These are phyloP conservation scores for Glaucopsyche alexis DNA, from an alignment of 2,888 invertebrate genomes.

Conservation along the genomic window DNA sequence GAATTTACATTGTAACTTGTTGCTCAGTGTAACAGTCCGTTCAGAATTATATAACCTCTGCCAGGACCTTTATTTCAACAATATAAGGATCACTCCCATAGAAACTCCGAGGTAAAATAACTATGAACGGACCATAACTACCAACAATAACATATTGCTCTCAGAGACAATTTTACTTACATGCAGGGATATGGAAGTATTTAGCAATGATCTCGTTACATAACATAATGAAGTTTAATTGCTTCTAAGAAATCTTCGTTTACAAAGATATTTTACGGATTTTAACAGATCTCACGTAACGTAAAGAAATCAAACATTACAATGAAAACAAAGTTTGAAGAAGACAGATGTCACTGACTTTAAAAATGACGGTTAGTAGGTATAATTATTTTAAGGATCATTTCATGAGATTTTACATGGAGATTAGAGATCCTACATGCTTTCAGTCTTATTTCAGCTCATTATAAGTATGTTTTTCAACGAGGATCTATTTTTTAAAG, in stretches of 20 bases:
- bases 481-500: not conserved
- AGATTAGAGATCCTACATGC: conserved; percentile 28
- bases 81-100: no score
- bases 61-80: no score
- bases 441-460: conserved; percentile 22
- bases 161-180: not conserved
- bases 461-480: not conserved
- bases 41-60: no score
- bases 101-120: no score
- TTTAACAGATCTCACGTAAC: not conserved
- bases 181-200: not conserved
- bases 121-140: not conserved
- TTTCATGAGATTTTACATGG: conserved; percentile 21
- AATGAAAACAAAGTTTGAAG: not conserved
- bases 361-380: not conserved
- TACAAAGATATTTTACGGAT: not conserved
- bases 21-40: no score
- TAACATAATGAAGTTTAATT: not conserved
- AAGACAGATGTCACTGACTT: not conserved
- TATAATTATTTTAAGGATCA: not conserved
- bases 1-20: no score
- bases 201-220: not conserved
- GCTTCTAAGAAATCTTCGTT: not conserved
- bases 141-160: not conserved
- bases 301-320: not conserved